Percentiles rank a stretch among this genome's conserved stretches.
These are phyloP conservation scores for Bradysia coprophila DNA, from an alignment of 1,140 invertebrate genomes.

Conservation along the genomic window DNA sequence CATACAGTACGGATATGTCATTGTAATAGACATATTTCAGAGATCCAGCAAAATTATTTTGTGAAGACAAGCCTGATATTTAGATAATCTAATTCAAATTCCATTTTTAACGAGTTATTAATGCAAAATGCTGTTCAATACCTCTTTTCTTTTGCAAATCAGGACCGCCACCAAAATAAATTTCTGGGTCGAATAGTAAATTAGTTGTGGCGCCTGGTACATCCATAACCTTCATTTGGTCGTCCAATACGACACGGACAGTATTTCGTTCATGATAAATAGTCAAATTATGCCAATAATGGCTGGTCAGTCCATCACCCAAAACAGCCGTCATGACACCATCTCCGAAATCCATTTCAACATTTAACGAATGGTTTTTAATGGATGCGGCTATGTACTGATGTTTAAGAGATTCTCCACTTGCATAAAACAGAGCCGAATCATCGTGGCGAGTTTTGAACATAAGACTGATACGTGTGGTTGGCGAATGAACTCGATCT, in stretches of 20 bases:
- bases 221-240: conserved; percentile 42
- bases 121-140: conserved; percentile 18
- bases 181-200: conserved; percentile 80
- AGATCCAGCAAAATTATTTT: conserved; percentile 67
- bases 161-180: conserved; percentile 76
- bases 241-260: conserved; percentile 54
- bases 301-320: conserved; percentile 45
- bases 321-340: conserved; percentile 46
- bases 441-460: conserved; percentile 80
- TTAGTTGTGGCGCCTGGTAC: conserved; percentile 52
- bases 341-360: conserved; percentile 71
- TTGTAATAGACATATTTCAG: conserved; percentile 86
- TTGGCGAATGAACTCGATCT: conserved; percentile 71
- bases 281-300: conserved; percentile 79
- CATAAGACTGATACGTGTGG: conserved; percentile 67
- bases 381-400: conserved; percentile 72
- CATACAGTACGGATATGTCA: conserved; percentile 76
- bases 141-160: conserved; percentile 56
- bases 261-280: conserved; percentile 56
- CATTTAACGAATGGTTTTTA: conserved; percentile 52
- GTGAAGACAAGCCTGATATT: conserved; percentile 47
- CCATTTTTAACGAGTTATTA: conserved; percentile 19
- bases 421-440: conserved; percentile 71
- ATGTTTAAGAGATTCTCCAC: conserved; percentile 59
- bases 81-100: conserved; percentile 47